Evolutionary conservation across 2,888 invertebrate species (phyloP).

Genomic region (Halictus ligatus): DNA sequence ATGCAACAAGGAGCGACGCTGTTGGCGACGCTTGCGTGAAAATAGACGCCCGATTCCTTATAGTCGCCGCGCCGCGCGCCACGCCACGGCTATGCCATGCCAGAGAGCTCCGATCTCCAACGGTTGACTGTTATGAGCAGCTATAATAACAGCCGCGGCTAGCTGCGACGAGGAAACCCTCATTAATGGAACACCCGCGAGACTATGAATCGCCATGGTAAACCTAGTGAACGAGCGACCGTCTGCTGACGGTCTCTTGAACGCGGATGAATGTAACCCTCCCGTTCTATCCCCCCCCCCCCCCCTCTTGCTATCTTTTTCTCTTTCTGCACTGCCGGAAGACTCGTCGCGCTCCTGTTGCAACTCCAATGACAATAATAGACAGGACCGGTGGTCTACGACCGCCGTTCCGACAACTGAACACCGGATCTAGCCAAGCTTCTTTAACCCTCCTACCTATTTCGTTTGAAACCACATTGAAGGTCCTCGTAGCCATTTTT

Average conservation of each 20-base stretch:
- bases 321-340: conserved; percentile 34
- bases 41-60: conserved; percentile 79
- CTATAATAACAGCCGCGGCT: conserved; percentile 80
- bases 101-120: conserved; percentile 63
- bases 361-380: conserved; percentile 71
- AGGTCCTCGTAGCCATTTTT: not conserved
- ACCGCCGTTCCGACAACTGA: conserved; percentile 51
- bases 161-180: conserved; percentile 71
- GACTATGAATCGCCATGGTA: conserved; percentile 82
- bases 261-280: conserved; percentile 69
- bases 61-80: conserved; percentile 68
- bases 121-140: conserved; percentile 80
- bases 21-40: conserved; percentile 77
- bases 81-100: conserved; percentile 66
- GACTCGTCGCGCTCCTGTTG: conserved; percentile 69
- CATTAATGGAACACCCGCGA: conserved; percentile 81
- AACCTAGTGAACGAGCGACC: conserved; percentile 56
- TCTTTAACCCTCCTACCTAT: not conserved
- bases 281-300: not conserved
- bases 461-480: not conserved
- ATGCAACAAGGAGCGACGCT: conserved; percentile 75
- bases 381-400: conserved; percentile 69
- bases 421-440: conserved; percentile 15
- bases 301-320: not conserved
- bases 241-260: conserved; percentile 60